Evolutionary conservation across 2,113 vertebrate species (phyloP).

Genomic region (Rhea pennata): DNA sequence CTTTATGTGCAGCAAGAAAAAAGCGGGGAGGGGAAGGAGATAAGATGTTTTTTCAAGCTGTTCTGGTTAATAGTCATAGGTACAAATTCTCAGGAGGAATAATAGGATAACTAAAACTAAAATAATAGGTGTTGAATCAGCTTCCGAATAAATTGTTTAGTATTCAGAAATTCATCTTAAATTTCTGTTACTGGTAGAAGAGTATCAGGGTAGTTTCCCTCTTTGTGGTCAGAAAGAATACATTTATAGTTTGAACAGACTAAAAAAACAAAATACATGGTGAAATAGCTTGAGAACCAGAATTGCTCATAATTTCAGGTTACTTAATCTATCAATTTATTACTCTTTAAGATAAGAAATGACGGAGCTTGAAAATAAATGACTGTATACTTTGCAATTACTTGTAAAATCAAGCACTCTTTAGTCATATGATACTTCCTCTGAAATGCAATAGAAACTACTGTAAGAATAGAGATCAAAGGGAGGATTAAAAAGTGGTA

Average conservation of each 20-base stretch:
- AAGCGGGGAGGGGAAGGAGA: not conserved
- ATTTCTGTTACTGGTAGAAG: not conserved
- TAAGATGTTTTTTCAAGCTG: not conserved
- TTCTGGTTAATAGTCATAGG: not conserved
- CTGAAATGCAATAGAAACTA: conserved; percentile 54
- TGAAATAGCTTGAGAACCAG: not conserved
- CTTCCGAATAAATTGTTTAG: not conserved
- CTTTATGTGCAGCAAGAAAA: not conserved
- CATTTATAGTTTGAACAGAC: not conserved
- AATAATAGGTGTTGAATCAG: not conserved
- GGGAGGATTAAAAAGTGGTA: not conserved
- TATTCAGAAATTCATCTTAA: not conserved
- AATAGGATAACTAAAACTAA: not conserved
- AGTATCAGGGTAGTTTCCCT: not conserved
- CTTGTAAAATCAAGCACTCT: conserved; percentile 59
- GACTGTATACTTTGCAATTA: conserved; percentile 61
- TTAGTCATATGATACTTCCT: conserved; percentile 43
- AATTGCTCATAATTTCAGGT: conserved; percentile 24
- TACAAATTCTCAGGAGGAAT: not conserved
- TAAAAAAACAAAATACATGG: not conserved
- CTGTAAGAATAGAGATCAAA: conserved; percentile 12
- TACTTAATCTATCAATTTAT: conserved; percentile 68
- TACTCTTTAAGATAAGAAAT: conserved; percentile 67
- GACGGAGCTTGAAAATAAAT: conserved; percentile 46
- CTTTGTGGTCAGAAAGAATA: not conserved